phyloP scores from a whole-genome alignment of 2,797 vertebrate species.

The Danio kyathit region DNA sequence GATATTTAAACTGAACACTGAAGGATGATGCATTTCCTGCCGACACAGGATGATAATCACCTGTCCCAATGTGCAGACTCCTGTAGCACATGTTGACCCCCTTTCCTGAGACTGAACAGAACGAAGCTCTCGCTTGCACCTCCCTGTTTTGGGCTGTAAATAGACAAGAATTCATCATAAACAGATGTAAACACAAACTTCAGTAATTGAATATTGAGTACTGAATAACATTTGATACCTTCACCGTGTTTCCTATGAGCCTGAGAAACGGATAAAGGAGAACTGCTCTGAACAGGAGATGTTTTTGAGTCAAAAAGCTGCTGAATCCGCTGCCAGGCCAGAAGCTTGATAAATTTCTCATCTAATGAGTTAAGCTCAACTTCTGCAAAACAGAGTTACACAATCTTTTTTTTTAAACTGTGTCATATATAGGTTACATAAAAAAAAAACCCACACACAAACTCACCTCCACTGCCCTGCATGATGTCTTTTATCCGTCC shows the following conservation, averaged over 20 bases:
- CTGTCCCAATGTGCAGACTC: constrained; percentile 91
- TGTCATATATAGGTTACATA: not conserved
- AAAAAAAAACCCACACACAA: not conserved
- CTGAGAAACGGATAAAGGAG: constrained; percentile 73
- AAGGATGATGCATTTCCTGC: not conserved
- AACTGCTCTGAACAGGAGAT: constrained; percentile 73
- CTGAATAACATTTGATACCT: constrained; percentile 33
- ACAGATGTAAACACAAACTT: not conserved
- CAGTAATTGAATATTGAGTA: not conserved
- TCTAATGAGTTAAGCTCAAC: constrained; percentile 95
- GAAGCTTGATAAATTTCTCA: constrained; percentile 91
- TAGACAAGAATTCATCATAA: not conserved
- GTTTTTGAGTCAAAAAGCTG: constrained; percentile 92
- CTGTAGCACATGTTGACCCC: constrained; percentile 90
- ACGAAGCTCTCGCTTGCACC: constrained; percentile 86
- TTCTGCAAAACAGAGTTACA: constrained; percentile 75
- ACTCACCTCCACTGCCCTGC: constrained; percentile 85
- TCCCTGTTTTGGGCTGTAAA: constrained; percentile 80
- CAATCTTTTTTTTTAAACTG: not conserved
- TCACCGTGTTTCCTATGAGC: constrained; percentile 52
- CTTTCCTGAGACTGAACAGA: constrained; percentile 86
- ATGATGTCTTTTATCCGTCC: constrained; percentile 85
- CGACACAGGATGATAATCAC: constrained; percentile 72
- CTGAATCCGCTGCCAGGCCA: constrained; percentile 98
- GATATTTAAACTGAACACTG: not conserved